phyloP scores from a whole-genome alignment of 2,888 invertebrate species.

The Coronaproctus castanopsis region DNA sequence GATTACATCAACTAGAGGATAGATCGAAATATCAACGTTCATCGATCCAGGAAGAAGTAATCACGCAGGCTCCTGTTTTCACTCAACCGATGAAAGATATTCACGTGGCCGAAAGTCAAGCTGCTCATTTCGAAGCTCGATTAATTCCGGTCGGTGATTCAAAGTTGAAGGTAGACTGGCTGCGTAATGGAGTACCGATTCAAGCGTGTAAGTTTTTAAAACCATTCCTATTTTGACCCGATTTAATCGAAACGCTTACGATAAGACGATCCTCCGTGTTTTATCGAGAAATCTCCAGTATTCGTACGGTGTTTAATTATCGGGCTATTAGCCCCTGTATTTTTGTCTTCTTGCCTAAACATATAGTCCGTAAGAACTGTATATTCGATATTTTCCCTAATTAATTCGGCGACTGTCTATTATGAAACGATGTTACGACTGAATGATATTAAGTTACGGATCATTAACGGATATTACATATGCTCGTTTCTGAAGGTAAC shows the following conservation, averaged over 20 bases:
- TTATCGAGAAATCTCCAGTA: too few species aligned
- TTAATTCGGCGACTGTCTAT: too few species aligned
- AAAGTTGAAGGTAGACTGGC: constrained; percentile 79
- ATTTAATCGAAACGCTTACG: not conserved
- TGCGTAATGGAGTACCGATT: constrained; percentile 74
- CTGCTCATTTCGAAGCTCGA: constrained; percentile 81
- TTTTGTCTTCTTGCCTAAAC: too few species aligned
- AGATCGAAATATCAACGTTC: constrained; percentile 51
- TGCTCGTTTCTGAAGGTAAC: too few species aligned
- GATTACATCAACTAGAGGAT: constrained; percentile 64
- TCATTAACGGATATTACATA: too few species aligned
- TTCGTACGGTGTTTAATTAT: too few species aligned
- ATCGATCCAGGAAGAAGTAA: constrained; percentile 50
- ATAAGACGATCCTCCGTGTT: too few species aligned
- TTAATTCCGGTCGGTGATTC: constrained; percentile 88
- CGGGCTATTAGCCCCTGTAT: too few species aligned
- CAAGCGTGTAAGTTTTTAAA: constrained; percentile 54
- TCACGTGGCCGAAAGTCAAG: constrained; percentile 69
- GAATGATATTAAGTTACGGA: too few species aligned
- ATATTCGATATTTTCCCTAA: too few species aligned
- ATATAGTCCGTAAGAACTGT: too few species aligned
- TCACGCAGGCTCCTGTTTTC: constrained; percentile 77
- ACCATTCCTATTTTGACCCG: constrained; percentile 17
- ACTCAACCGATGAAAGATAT: constrained; percentile 77
- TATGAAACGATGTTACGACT: too few species aligned